Evolutionary conservation across 2,888 invertebrate genomes (phyloP).

Genomic region (Drosophila niveifrons): DNA sequence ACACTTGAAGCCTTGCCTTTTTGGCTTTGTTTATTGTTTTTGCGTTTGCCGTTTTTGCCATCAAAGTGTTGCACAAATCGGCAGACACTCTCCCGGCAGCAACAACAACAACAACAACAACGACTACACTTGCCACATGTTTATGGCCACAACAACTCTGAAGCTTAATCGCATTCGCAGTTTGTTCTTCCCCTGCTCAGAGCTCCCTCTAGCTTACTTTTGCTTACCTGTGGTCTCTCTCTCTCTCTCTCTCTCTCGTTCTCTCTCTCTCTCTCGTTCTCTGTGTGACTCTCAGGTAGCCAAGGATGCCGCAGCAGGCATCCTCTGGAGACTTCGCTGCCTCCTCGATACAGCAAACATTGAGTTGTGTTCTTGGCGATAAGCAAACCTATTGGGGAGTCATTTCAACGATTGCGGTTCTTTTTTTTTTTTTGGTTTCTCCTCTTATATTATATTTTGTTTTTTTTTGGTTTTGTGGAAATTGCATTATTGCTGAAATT

Average conservation of each 20-base stretch:
- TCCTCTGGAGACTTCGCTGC: conserved; percentile 56
- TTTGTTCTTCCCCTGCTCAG: conserved; percentile 15
- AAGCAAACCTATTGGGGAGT: conserved; percentile 68
- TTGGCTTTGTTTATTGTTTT: conserved; percentile 72
- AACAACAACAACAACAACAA: conserved; percentile 37
- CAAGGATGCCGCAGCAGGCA: conserved; percentile 37
- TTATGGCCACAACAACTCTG: conserved; percentile 60
- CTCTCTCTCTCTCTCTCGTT: background rate
- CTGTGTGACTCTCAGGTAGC: conserved; percentile 33
- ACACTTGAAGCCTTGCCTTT: conserved; percentile 37
- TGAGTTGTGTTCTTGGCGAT: conserved; percentile 60
- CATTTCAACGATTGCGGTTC: conserved; percentile 56
- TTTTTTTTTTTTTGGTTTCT: conserved; percentile 13
- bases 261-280: background rate
- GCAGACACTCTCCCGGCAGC: conserved; percentile 61
- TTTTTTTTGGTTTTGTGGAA: conserved; percentile 30
- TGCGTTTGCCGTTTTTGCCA: conserved; percentile 65
- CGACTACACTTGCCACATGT: conserved; percentile 67
- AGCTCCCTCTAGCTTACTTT: background rate
- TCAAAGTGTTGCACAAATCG: conserved; percentile 82
- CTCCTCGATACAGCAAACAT: conserved; percentile 41
- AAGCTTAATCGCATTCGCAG: conserved; percentile 67
- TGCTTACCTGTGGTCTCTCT: conserved; percentile 6
- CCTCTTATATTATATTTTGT: background rate
- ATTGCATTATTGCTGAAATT: conserved; percentile 38